Percentiles rank a stretch among this genome's conserved stretches.
phyloP scores from a whole-genome alignment of 2,888 invertebrate species.

The Ornithoptera priamus region DNA sequence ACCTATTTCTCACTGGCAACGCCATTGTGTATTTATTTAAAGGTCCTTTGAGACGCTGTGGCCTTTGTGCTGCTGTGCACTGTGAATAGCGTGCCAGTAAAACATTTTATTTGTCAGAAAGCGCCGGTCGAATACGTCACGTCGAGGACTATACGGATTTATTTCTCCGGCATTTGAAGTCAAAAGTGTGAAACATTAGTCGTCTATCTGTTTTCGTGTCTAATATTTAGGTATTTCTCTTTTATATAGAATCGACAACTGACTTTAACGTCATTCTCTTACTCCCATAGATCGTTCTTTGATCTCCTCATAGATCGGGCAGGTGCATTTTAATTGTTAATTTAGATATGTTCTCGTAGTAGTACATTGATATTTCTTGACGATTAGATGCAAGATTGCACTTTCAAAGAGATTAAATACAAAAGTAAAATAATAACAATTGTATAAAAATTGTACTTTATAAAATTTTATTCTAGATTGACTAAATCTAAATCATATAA shows the following conservation, averaged over 20 bases:
- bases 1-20: neutral
- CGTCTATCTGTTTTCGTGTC: neutral
- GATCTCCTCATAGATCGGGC: no score
- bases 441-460: no score
- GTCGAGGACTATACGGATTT: slow-evolving; percentile 3
- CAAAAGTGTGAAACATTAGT: neutral
- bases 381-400: no score
- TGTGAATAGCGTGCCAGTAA: slow-evolving; percentile 7
- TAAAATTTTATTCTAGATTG: no score
- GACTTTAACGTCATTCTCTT: no score
- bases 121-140: slow-evolving; percentile 8
- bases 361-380: no score
- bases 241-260: neutral
- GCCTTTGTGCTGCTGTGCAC: slow-evolving; percentile 11
- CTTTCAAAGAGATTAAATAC: no score
- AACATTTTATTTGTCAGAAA: slow-evolving; percentile 19
- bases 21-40: slow-evolving; percentile 8
- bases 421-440: no score
- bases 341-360: no score
- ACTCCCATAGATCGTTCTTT: no score
- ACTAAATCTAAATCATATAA: no score
- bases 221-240: neutral
- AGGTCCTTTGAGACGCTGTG: slow-evolving; percentile 2
- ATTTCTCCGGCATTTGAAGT: slow-evolving; percentile 2
- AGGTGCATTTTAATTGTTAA: no score